Conservation (phyloP, 2,888 invertebrate genomes). For the Rhamnusium bicolor region DNA sequence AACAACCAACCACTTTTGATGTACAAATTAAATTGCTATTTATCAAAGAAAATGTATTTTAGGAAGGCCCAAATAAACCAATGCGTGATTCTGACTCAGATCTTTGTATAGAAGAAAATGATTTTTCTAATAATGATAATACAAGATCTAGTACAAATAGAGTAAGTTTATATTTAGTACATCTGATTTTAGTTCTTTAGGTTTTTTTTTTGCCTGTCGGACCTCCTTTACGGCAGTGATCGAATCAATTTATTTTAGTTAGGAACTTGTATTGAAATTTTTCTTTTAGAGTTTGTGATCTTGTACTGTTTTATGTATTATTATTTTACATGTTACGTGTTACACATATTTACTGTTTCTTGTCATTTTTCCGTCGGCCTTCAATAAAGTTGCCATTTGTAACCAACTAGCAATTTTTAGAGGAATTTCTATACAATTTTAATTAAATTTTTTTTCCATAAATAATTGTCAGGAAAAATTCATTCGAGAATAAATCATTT, state of each 20-base stretch:
- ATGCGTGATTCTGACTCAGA: conserved; percentile 89
- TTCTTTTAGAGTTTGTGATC: neutral
- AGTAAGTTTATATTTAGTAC: conserved; percentile 60
- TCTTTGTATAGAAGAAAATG: conserved; percentile 85
- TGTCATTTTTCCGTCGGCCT: neutral
- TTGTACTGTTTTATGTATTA: neutral
- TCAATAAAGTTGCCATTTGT: neutral
- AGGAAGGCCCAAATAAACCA: conserved; percentile 81
- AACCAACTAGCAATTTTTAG: neutral
- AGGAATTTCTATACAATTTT: too few species aligned
- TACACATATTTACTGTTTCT: neutral
- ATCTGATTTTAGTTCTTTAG: conserved; percentile 9
- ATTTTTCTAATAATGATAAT: conserved; percentile 64
- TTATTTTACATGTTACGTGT: neutral
- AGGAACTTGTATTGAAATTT: neutral
- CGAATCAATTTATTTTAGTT: neutral
- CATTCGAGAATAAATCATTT: neutral
- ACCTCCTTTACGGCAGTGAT: conserved; percentile 14
- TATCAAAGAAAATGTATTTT: conserved; percentile 42
- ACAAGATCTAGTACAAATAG: conserved; percentile 62
- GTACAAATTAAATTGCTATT: neutral
- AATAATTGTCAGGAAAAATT: too few species aligned
- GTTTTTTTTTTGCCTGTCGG: conserved; percentile 27
- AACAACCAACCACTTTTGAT: neutral
- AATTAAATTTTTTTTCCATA: too few species aligned